Evolutionary conservation across 2,113 vertebrate species (phyloP).

Genomic region (Halichoerus grypus): DNA sequence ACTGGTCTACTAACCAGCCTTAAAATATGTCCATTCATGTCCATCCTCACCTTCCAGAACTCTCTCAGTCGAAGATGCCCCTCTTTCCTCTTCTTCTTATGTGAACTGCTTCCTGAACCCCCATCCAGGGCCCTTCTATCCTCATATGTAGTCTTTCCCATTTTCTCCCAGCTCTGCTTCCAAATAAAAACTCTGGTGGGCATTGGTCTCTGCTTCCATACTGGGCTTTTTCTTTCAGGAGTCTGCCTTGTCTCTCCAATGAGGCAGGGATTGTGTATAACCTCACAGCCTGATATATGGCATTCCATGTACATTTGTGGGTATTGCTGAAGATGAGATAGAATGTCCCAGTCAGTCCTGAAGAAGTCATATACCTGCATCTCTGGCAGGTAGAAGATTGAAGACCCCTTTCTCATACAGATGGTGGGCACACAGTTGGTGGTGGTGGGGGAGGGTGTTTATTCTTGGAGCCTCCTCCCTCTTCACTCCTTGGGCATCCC

Average conservation of each 20-base stretch:
- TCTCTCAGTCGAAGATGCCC: neutral
- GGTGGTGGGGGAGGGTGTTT: neutral
- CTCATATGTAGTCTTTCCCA: neutral
- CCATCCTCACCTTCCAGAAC: neutral
- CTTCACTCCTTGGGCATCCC: neutral
- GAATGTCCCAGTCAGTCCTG: neutral
- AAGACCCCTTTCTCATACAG: neutral
- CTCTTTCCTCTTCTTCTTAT: neutral
- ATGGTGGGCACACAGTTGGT: neutral
- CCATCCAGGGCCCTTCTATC: neutral
- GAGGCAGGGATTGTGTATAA: neutral
- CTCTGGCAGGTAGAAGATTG: neutral
- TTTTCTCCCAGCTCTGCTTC: neutral
- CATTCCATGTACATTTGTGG: neutral
- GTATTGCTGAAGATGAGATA: neutral
- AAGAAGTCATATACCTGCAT: neutral
- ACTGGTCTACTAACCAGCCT: neutral
- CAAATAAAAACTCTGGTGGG: neutral
- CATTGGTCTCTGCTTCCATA: neutral
- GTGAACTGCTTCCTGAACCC: neutral
- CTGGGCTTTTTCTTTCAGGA: neutral
- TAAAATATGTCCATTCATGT: neutral
- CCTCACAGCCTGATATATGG: neutral
- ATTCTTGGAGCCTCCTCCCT: neutral
- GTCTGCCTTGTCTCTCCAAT: neutral